phyloP scores from a whole-genome alignment of 1,140 invertebrate species.

The Pseudobourletiella spinata region DNA sequence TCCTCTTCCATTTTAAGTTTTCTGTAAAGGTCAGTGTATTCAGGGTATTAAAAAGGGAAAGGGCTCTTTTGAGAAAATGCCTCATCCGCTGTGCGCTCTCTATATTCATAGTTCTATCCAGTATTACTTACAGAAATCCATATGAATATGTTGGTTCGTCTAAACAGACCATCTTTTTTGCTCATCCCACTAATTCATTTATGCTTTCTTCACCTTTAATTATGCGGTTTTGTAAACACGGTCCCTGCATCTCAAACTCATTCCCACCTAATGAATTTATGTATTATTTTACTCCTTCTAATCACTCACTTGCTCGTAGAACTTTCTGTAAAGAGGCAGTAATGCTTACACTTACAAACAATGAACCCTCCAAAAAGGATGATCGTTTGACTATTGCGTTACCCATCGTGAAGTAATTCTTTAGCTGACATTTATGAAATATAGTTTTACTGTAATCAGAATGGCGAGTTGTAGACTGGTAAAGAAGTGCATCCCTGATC shows the following conservation, averaged over 20 bases:
- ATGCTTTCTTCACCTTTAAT: background rate
- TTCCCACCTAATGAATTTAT: constrained; percentile 1
- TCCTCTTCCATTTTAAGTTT: too few relatives aligned
- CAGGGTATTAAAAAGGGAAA: background rate
- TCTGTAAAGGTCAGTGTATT: too few relatives aligned
- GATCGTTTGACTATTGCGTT: too few relatives aligned
- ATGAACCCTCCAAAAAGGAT: too few relatives aligned
- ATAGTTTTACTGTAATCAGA: too few relatives aligned
- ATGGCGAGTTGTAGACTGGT: too few relatives aligned
- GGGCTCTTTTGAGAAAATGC: background rate
- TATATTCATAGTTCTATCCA: too few relatives aligned
- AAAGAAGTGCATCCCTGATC: too few relatives aligned
- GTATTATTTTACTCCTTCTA: background rate
- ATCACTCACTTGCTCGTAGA: background rate
- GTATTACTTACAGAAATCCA: background rate
- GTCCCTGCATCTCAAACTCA: background rate
- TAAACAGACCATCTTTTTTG: too few relatives aligned
- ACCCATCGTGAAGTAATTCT: too few relatives aligned
- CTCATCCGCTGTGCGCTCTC: background rate
- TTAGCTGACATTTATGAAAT: too few relatives aligned
- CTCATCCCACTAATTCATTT: constrained; percentile 4
- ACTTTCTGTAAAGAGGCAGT: background rate
- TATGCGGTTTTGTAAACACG: constrained; percentile 1
- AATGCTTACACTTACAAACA: background rate
- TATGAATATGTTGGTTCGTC: too few relatives aligned